Base-by-base conservation (phyloP, 2,888 invertebrate genomes). In the Stenichneumon culpator region DNA sequence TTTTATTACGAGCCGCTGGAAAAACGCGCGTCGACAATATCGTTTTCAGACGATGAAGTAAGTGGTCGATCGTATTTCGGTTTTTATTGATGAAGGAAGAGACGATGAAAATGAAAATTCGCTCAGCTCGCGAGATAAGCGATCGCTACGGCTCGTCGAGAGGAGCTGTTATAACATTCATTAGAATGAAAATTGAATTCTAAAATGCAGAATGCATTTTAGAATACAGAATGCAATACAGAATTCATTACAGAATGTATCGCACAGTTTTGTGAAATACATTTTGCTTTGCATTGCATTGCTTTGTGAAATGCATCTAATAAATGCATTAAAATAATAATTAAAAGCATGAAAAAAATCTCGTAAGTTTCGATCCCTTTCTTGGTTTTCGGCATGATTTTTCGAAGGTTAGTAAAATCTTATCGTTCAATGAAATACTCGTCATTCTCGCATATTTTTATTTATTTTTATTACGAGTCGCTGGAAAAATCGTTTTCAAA, bases 381-480 rank as follows among this genome's bases (percentile, higher is more conserved):
- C 32, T 82, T 73, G 74, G 50, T 50, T 54, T 57, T 52, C 14
- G 73, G 32, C 22, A 9, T 22, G 14, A 3, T 39, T 39, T 75
- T 25, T 32, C 70, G 50, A 79, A 63, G 72, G 52, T 91, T 86
- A 87, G 86, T 88, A 81, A 89, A 90, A 90, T 90, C 87, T 88
- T 88, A 89, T 88, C 80, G 83, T 68, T 47, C n/a, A 22, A 80
- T 75, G 73, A 77, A 79, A 44, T 65, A 9, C 60, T 44, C 67
- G 50, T 77, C 19, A 19, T 25, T 67, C 47, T 7, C 9, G 63
- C 16, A 50, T 79, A 11, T n/a, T 44, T 69, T 47, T 14, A 1
- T 5, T 3, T 11, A 11, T 73, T 63, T 82, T 73, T 77, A 63
- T 19, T 9, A 44, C 72, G 4, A n/a, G 2, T 14, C 6, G n/a